A percentile compares a stretch with the other conserved stretches of the same genome.
These are phyloP conservation scores for Emmelina monodactyla DNA, from an alignment of 2,888 invertebrate genomes.

Conservation along the genomic window DNA sequence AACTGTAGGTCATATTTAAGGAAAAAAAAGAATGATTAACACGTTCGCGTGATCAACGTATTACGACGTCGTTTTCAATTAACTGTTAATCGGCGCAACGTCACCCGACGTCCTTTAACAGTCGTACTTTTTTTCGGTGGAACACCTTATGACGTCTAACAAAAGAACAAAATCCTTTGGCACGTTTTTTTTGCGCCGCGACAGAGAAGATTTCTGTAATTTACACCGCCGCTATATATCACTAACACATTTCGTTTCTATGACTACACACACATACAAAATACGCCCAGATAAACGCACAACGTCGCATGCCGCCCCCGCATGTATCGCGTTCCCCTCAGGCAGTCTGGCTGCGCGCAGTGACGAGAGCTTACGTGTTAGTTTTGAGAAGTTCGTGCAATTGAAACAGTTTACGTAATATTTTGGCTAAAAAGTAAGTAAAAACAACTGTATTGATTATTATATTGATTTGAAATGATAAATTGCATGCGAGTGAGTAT, in stretches of 20 bases:
- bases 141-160: background rate
- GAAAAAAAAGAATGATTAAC: no score
- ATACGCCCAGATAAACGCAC: background rate
- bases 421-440: constrained; percentile 2
- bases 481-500: constrained; percentile 1
- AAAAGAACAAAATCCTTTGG: background rate
- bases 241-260: background rate
- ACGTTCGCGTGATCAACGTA: no score
- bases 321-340: no score
- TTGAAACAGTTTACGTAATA: background rate
- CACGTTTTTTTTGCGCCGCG: background rate
- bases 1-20: no score
- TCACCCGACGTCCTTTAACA: background rate
- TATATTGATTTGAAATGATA: constrained; percentile 3
- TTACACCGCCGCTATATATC: background rate
- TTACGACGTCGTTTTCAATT: no score
- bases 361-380: background rate
- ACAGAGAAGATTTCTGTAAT: background rate
- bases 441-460: background rate
- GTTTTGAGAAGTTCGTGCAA: background rate
- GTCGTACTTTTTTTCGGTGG: background rate
- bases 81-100: no score
- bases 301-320: no score
- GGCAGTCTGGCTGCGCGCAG: no score
- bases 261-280: background rate